Evolutionary conservation across 2,113 vertebrate species (phyloP).

Genomic region (Ophthalmolycus amberensis): DNA sequence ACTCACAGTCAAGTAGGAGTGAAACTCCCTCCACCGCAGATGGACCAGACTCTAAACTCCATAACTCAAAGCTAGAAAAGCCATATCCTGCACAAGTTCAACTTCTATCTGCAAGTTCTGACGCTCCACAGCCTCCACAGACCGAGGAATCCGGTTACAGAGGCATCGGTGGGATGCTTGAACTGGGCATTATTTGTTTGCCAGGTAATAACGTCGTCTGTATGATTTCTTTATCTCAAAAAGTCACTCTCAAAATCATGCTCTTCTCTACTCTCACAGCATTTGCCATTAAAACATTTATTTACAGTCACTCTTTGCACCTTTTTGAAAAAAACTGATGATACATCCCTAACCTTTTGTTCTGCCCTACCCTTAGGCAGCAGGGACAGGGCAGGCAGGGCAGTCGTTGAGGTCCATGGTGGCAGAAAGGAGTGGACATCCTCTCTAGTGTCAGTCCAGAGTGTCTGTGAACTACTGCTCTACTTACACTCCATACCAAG

Average conservation of each 20-base stretch:
- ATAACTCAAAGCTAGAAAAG: constrained; percentile 53
- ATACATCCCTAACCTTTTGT: not conserved
- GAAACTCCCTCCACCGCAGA: constrained; percentile 52
- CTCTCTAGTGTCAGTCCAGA: constrained; percentile 76
- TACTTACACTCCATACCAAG: constrained; percentile 89
- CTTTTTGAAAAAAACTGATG: not conserved
- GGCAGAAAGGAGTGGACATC: constrained; percentile 81
- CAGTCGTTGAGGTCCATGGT: constrained; percentile 89
- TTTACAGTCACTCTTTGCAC: not conserved
- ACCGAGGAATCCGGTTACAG: constrained; percentile 76
- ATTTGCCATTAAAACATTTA: not conserved
- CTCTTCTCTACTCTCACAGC: not conserved
- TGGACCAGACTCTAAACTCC: constrained; percentile 48
- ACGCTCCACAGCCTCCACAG: constrained; percentile 56
- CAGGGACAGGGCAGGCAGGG: constrained; percentile 88
- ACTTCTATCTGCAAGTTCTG: constrained; percentile 37
- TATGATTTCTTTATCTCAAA: not conserved
- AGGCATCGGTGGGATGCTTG: constrained; percentile 79
- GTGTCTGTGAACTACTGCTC: constrained; percentile 85
- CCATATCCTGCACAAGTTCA: constrained; percentile 25
- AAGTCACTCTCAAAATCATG: not conserved
- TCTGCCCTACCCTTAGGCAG: constrained; percentile 81
- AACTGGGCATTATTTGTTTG: constrained; percentile 86
- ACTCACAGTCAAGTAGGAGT: constrained; percentile 56
- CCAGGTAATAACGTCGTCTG: constrained; percentile 84